Percentiles rank a stretch among this genome's conserved stretches.
Conservation (phyloP, 2,888 invertebrate species). For the Drosophila recens region DNA sequence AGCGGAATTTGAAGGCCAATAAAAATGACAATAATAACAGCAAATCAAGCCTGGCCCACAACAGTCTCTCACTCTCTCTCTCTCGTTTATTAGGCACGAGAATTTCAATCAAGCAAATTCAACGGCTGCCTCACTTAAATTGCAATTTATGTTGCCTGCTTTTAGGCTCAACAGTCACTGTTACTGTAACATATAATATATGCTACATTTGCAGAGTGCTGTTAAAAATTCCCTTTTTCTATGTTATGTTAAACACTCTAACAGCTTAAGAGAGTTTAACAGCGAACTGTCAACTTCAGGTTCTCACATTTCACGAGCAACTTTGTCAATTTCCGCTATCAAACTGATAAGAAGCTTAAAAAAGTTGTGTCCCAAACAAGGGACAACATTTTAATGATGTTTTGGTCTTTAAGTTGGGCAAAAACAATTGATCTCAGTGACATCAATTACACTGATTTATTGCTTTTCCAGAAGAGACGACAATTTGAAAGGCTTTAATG, state of each 20-base stretch:
- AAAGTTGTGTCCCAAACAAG: constrained; percentile 5
- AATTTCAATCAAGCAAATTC: constrained; percentile 43
- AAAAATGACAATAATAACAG: constrained; percentile 70
- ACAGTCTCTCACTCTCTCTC: constrained; percentile 7
- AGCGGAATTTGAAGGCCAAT: constrained; percentile 66
- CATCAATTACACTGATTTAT: constrained; percentile 21
- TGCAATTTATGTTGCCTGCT: constrained; percentile 28
- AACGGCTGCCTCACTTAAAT: constrained; percentile 25
- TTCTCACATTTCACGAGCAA: neutral
- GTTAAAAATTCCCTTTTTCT: constrained; percentile 60
- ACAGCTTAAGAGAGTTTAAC: constrained; percentile 67
- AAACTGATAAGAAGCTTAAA: constrained; percentile 48
- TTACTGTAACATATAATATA: constrained; percentile 6
- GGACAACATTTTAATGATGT: constrained; percentile 18
- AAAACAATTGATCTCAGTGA: constrained; percentile 10
- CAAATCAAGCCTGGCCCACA: constrained; percentile 34
- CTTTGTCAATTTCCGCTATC: constrained; percentile 37
- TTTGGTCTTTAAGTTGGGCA: neutral
- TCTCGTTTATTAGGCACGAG: constrained; percentile 32
- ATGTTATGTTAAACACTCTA: neutral
- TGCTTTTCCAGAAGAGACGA: neutral
- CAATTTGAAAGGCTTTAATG: neutral
- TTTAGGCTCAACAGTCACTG: neutral
- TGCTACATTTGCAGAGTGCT: constrained; percentile 12
- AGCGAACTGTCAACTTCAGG: too few species aligned